phyloP scores from a whole-genome alignment of 2,888 invertebrate genomes.

The Beris chalybata region DNA sequence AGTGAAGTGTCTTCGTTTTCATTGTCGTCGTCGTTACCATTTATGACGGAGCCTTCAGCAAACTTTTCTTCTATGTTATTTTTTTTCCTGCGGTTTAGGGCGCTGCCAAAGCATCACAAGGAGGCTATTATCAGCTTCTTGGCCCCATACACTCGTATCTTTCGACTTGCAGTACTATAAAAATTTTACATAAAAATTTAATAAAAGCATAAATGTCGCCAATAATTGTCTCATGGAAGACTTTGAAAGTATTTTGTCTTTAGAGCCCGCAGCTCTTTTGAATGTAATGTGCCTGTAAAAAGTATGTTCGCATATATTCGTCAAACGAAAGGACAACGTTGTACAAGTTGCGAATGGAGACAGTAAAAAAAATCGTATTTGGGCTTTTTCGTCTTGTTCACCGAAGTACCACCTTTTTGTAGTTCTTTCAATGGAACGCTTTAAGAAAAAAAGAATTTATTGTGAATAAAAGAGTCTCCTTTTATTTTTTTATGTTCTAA shows the following conservation, averaged over 20 bases:
- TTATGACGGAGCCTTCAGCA: slow-evolving; percentile 23
- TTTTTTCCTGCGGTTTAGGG: too few species aligned
- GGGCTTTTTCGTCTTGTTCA: too few species aligned
- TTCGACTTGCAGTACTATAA: slow-evolving; percentile 18
- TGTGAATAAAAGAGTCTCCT: too few species aligned
- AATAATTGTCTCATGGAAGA: slow-evolving; percentile 29
- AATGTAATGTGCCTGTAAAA: too few species aligned
- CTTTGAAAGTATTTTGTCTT: slow-evolving; percentile 11
- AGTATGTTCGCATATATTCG: too few species aligned
- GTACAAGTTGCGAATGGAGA: too few species aligned
- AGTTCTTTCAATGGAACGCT: too few species aligned
- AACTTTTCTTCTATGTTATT: neutral
- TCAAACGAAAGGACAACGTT: too few species aligned
- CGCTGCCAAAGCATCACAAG: neutral
- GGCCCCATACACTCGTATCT: neutral
- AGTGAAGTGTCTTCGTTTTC: slow-evolving; percentile 6
- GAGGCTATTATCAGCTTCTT: slow-evolving; percentile 18
- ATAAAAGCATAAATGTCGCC: slow-evolving; percentile 34
- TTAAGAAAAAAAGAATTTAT: too few species aligned
- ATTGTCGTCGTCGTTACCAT: slow-evolving; percentile 31
- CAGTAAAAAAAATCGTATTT: too few species aligned
- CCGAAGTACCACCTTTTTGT: too few species aligned
- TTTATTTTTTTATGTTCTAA: too few species aligned
- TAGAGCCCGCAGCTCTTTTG: neutral
- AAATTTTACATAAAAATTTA: slow-evolving; percentile 36